A percentile compares a stretch with the other conserved stretches of the same genome.
These are phyloP conservation scores for Chymomyza amoena DNA, from an alignment of 2,888 invertebrate genomes.

Conservation along the genomic window DNA sequence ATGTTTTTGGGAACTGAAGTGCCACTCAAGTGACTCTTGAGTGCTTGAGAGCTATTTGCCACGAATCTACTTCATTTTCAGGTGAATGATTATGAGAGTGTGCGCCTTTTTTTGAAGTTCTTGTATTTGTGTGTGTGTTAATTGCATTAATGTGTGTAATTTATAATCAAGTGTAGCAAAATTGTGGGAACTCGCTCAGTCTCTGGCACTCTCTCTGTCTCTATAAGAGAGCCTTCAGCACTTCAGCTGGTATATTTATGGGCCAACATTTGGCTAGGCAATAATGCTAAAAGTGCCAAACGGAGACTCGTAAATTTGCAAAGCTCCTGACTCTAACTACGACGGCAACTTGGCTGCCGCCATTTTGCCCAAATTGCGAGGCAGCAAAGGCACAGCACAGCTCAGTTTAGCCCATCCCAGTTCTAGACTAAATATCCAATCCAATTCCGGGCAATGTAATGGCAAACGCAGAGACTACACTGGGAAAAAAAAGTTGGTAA, in stretches of 20 bases:
- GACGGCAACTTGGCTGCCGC: slow-evolving; percentile 11
- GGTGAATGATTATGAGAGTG: slow-evolving; percentile 46
- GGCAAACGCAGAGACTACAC: slow-evolving; percentile 31
- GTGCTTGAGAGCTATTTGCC: slow-evolving; percentile 16
- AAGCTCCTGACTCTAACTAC: slow-evolving; percentile 21
- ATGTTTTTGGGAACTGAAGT: slow-evolving; percentile 59
- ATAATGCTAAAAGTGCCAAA: slow-evolving; percentile 71
- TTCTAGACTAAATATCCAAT: slow-evolving; percentile 34
- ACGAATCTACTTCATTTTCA: slow-evolving; percentile 41
- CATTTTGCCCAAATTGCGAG: slow-evolving; percentile 31
- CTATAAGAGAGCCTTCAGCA: slow-evolving; percentile 5
- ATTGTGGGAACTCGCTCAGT: slow-evolving; percentile 17
- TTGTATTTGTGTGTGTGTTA: slow-evolving; percentile 38
- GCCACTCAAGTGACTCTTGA: slow-evolving; percentile 43
- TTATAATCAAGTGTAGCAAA: slow-evolving; percentile 59
- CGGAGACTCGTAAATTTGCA: slow-evolving; percentile 65
- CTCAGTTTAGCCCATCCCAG: slow-evolving; percentile 16
- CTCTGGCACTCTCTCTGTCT: too few species aligned
- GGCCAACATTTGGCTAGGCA: slow-evolving; percentile 47
- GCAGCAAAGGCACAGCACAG: background rate
- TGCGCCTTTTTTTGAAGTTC: slow-evolving; percentile 36
- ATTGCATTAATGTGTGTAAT: slow-evolving; percentile 69
- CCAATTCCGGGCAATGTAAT: slow-evolving; percentile 49
- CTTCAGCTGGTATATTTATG: slow-evolving; percentile 42
- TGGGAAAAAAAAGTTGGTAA: background rate